phyloP scores from a whole-genome alignment of 2,888 invertebrate species.

The Lochmaea capreae region DNA sequence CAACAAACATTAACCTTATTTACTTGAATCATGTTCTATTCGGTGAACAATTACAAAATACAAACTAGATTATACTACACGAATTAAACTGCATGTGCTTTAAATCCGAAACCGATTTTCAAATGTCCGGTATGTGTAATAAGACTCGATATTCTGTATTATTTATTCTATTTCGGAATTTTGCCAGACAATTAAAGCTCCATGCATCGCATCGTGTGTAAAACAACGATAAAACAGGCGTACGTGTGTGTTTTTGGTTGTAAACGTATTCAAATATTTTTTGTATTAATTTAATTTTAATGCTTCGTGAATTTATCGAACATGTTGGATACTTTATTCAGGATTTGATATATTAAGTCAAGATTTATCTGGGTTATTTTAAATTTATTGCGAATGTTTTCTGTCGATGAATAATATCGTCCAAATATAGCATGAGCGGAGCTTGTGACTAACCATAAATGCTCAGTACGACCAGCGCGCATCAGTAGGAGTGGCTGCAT shows the following conservation, averaged over 20 bases:
- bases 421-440: too few relatives aligned
- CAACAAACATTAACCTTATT: too few relatives aligned
- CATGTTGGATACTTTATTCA: not conserved
- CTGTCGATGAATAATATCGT: too few relatives aligned
- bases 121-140: not conserved
- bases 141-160: not conserved
- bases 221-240: conserved; percentile 38
- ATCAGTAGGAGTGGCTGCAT: too few relatives aligned
- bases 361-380: too few relatives aligned
- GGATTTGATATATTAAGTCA: not conserved
- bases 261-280: conserved; percentile 23
- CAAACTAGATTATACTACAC: not conserved
- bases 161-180: conserved; percentile 40
- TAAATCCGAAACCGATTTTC: not conserved
- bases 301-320: not conserved
- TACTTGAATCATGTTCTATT: too few relatives aligned
- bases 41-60: not conserved
- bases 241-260: conserved; percentile 38
- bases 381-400: too few relatives aligned
- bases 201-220: conserved; percentile 34
- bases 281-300: not conserved
- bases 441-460: too few relatives aligned
- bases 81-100: not conserved
- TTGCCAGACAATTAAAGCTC: conserved; percentile 44
- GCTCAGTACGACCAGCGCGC: too few relatives aligned